phyloP scores from a whole-genome alignment of 2,113 vertebrate genomes.

The Platysternon megacephalum region DNA sequence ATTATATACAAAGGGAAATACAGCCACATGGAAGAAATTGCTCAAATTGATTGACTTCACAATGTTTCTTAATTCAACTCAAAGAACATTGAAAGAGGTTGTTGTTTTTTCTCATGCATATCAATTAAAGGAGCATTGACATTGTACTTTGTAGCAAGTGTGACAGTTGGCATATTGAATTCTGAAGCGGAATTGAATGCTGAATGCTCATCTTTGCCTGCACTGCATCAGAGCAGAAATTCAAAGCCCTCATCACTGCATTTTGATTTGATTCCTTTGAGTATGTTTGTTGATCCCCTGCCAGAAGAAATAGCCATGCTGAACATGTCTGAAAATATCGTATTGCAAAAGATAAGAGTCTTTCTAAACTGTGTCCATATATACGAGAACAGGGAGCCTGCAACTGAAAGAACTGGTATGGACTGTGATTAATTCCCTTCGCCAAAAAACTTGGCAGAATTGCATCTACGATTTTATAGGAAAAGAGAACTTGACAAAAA shows the following conservation, averaged over 20 bases:
- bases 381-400: not conserved
- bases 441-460: conserved; percentile 7
- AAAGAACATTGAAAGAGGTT: not conserved
- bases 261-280: conserved; percentile 50
- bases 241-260: not conserved
- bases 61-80: not conserved
- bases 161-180: conserved; percentile 1
- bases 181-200: not conserved
- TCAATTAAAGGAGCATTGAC: not conserved
- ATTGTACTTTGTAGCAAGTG: not conserved
- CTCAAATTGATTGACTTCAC: not conserved
- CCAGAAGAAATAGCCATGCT: conserved; percentile 37
- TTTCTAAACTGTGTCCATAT: conserved; percentile 4
- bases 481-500: not conserved
- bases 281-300: not conserved
- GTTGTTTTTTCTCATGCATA: not conserved
- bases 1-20: not conserved
- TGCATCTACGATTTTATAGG: not conserved
- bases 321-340: conserved; percentile 47
- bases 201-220: not conserved
- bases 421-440: conserved; percentile 13
- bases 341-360: not conserved
- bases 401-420: conserved; percentile 6
- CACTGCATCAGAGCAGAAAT: not conserved
- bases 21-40: not conserved